Evolutionary conservation across 2,113 vertebrate genomes (phyloP).

Genomic region (Nestor notabilis): DNA sequence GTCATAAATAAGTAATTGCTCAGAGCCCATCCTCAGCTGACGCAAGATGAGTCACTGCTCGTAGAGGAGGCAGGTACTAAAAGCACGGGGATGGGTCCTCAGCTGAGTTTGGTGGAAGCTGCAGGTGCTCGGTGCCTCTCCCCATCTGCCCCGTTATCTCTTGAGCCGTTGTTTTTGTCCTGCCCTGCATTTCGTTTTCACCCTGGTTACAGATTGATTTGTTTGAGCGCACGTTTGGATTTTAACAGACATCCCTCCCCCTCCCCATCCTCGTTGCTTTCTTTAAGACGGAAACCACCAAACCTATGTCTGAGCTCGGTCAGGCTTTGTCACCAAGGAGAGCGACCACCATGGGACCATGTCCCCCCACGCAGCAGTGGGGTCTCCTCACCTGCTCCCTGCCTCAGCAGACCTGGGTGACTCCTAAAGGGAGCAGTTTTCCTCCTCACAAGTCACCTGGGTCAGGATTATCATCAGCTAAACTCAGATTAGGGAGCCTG

Average conservation of each 20-base stretch:
- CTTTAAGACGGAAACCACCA: not conserved
- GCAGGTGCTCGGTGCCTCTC: not conserved
- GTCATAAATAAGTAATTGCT: constrained; percentile 48
- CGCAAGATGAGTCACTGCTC: constrained; percentile 25
- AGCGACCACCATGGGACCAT: accelerated
- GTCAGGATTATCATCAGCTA: not conserved
- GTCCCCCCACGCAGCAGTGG: accelerated
- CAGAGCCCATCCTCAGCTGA: not conserved
- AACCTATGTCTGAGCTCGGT: not conserved
- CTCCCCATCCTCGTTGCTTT: not conserved
- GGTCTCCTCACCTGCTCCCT: not conserved
- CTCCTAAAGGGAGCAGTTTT: not conserved
- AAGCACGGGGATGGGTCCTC: not conserved
- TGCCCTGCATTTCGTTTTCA: not conserved
- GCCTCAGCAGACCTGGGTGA: accelerated
- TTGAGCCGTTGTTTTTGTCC: not conserved
- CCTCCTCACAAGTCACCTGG: not conserved
- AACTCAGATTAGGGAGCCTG: not conserved
- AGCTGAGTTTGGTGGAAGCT: not conserved
- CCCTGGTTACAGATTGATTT: not conserved
- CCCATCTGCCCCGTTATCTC: accelerated
- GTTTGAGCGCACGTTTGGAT: not conserved
- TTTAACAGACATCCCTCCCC: not conserved
- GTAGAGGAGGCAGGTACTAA: not conserved
- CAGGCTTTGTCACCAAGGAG: not conserved